A percentile compares a stretch with the other conserved stretches of the same genome.
Evolutionary conservation across 2,888 invertebrate genomes (phyloP).

Genomic region (Amphipoea oculea): DNA sequence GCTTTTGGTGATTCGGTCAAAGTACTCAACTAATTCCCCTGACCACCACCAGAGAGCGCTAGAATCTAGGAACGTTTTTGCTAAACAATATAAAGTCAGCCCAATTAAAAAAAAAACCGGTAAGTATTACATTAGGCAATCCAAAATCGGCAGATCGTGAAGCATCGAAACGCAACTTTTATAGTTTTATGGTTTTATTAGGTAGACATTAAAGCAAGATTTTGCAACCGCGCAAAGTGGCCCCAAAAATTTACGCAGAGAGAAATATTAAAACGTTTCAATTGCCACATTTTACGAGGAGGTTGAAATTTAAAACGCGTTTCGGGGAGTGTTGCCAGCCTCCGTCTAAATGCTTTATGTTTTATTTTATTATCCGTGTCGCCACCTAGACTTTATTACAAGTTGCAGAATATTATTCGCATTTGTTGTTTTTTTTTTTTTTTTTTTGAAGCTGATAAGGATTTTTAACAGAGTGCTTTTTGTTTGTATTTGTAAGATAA

Average conservation of each 20-base stretch:
- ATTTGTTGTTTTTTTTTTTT: conserved; percentile 62
- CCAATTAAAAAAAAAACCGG: background rate
- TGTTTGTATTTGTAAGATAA: conserved; percentile 37
- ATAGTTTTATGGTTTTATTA: conserved; percentile 64
- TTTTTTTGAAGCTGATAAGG: conserved; percentile 62
- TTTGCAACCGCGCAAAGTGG: conserved; percentile 64
- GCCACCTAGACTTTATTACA: conserved; percentile 73
- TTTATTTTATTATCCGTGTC: conserved; percentile 76
- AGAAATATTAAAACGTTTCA: conserved; percentile 76
- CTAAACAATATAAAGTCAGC: background rate
- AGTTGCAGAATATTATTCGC: conserved; percentile 63
- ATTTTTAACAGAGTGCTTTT: conserved; percentile 40
- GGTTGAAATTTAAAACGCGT: conserved; percentile 79
- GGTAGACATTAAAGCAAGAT: conserved; percentile 60
- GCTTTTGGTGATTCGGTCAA: background rate
- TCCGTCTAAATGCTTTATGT: conserved; percentile 77
- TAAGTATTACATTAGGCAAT: background rate
- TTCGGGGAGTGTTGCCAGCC: conserved; percentile 67
- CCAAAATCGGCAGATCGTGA: background rate
- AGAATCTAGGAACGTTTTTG: background rate
- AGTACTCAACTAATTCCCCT: background rate
- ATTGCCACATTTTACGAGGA: conserved; percentile 77
- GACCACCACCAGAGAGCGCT: background rate
- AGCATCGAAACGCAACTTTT: conserved; percentile 34
- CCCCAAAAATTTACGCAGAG: conserved; percentile 69